These are phyloP conservation scores for Empidonax alnorum DNA, from an alignment of 2,113 vertebrate genomes.

Conservation along the genomic window DNA sequence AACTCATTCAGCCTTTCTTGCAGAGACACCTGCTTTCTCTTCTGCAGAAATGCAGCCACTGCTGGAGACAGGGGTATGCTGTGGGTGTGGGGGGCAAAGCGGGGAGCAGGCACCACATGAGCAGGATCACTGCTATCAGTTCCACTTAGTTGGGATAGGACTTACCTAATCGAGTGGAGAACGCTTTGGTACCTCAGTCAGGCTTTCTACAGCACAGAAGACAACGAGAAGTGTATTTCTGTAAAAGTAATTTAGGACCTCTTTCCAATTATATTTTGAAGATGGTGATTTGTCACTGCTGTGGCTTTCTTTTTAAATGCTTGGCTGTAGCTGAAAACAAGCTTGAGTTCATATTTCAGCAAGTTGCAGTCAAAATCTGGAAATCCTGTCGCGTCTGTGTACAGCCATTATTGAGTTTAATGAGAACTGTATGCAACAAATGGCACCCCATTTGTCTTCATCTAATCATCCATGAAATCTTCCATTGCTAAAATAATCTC, in stretches of 20 bases:
- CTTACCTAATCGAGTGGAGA: background rate
- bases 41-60: background rate
- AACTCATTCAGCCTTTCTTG: background rate
- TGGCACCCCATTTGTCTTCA: background rate
- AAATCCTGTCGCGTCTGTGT: background rate
- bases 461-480: background rate
- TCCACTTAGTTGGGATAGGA: background rate
- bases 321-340: background rate
- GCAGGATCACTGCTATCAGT: background rate
- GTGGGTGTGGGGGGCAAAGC: fast-evolving
- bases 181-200: background rate
- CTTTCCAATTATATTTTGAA: background rate
- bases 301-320: background rate
- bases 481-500: background rate
- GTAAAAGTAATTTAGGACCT: background rate
- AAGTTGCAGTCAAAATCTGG: background rate
- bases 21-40: background rate
- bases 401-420: background rate
- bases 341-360: background rate
- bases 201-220: background rate
- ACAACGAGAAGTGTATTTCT: background rate
- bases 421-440: background rate
- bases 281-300: background rate
- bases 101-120: fast-evolving
- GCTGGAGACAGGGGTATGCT: fast-evolving